phyloP scores from a whole-genome alignment of 2,888 invertebrate genomes.

The Lithophane socia region DNA sequence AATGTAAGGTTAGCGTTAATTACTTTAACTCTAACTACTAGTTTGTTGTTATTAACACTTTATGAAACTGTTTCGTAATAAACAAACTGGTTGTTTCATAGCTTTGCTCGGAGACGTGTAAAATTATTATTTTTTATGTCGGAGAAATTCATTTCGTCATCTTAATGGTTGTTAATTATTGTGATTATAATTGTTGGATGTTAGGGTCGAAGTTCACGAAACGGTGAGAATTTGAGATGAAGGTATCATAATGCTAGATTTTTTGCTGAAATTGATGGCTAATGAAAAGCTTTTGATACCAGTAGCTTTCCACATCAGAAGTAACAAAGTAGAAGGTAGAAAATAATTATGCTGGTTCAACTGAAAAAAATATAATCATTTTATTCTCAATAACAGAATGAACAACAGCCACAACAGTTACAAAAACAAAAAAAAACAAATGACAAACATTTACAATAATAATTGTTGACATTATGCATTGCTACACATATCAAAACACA shows the following conservation, averaged over 20 bases:
- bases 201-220: slow-evolving; percentile 46
- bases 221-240: slow-evolving; percentile 30
- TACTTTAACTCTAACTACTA: slow-evolving; percentile 77
- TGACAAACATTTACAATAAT: slow-evolving; percentile 38
- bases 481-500: slow-evolving; percentile 38
- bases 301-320: background rate
- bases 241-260: background rate
- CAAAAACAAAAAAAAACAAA: slow-evolving; percentile 32
- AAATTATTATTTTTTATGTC: slow-evolving; percentile 58
- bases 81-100: slow-evolving; percentile 54
- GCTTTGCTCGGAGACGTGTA: slow-evolving; percentile 40
- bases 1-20: slow-evolving; percentile 78
- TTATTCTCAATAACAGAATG: slow-evolving; percentile 5
- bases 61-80: slow-evolving; percentile 75
- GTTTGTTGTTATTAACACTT: slow-evolving; percentile 77
- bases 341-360: background rate
- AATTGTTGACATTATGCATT: slow-evolving; percentile 44
- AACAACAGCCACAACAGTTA: slow-evolving; percentile 1
- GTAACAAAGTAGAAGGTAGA: background rate
- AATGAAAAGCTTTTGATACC: background rate
- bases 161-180: slow-evolving; percentile 64
- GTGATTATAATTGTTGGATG: slow-evolving; percentile 53
- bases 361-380: background rate
- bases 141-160: slow-evolving; percentile 62
- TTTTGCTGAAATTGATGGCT: slow-evolving; percentile 2